Percentiles rank a stretch among this genome's conserved stretches.
Evolutionary conservation across 1,140 invertebrate genomes (phyloP).

Genomic region (Uloborus diversus): DNA sequence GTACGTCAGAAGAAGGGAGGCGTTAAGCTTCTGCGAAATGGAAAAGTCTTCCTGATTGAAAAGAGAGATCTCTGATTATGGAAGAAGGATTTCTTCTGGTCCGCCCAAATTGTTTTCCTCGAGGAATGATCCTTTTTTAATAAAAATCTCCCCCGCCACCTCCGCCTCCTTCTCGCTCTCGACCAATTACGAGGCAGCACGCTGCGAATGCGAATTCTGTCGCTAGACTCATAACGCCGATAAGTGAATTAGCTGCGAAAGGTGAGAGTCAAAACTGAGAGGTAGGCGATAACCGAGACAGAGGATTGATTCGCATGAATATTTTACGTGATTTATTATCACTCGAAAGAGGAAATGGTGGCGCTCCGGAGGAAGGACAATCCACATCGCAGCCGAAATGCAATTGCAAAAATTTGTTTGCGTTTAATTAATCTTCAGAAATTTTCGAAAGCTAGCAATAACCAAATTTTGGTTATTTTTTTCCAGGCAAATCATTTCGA

Average conservation of each 20-base stretch:
- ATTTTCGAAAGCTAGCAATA: too few species aligned
- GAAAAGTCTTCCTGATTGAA: constrained; percentile 56
- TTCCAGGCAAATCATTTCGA: too few species aligned
- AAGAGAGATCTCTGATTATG: constrained; percentile 57
- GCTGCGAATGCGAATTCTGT: not conserved
- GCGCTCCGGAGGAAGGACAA: too few species aligned
- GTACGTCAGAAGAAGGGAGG: constrained; percentile 51
- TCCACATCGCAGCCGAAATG: too few species aligned
- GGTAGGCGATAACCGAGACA: not conserved
- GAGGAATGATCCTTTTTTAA: constrained; percentile 49
- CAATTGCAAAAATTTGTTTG: too few species aligned
- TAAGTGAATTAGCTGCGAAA: constrained; percentile 42
- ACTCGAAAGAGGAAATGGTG: not conserved
- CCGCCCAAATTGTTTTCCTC: constrained; percentile 53
- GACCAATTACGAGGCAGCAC: constrained; percentile 33
- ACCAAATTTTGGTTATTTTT: too few species aligned
- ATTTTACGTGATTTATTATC: too few species aligned
- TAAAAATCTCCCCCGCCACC: constrained; percentile 34
- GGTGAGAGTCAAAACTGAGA: constrained; percentile 2
- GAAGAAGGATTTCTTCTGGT: constrained; percentile 55
- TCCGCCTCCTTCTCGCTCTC: not conserved
- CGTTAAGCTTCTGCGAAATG: constrained; percentile 56
- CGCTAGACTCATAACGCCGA: constrained; percentile 32
- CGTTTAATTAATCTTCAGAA: too few species aligned
- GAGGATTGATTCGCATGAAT: too few species aligned